Conservation (phyloP, 2,113 vertebrate genomes). For the Gavia stellata region DNA sequence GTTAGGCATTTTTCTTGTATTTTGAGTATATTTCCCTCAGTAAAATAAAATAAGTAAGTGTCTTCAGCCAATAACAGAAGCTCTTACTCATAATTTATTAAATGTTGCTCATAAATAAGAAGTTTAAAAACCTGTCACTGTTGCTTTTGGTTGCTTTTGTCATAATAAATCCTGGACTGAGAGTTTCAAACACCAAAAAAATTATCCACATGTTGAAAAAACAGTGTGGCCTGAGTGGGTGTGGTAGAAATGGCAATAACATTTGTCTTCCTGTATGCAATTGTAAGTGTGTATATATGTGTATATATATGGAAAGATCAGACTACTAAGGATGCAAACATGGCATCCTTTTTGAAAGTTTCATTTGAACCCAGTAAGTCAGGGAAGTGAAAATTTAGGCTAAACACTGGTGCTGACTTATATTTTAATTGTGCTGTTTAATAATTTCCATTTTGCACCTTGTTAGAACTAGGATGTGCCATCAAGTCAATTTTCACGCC, state of each 20-base stretch:
- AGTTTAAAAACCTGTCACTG: background rate
- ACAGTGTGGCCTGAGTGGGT: background rate
- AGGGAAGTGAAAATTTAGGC: background rate
- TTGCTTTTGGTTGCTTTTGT: background rate
- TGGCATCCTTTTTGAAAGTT: background rate
- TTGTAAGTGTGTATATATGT: background rate
- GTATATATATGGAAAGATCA: background rate
- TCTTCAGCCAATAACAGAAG: conserved; percentile 24
- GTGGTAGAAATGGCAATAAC: background rate
- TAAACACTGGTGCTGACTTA: background rate
- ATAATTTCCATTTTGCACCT: background rate
- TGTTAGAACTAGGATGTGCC: background rate
- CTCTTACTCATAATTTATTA: background rate
- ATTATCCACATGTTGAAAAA: background rate
- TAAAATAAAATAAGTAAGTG: background rate
- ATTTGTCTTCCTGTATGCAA: background rate
- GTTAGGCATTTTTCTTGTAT: background rate
- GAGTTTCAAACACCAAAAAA: background rate
- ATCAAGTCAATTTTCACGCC: background rate
- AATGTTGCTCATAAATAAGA: background rate
- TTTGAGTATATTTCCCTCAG: background rate
- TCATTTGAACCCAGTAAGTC: background rate
- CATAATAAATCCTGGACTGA: background rate
- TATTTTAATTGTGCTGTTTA: background rate
- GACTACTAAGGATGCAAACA: background rate